Conservation (phyloP, 2,797 vertebrate species). For the Vireo griseus region DNA sequence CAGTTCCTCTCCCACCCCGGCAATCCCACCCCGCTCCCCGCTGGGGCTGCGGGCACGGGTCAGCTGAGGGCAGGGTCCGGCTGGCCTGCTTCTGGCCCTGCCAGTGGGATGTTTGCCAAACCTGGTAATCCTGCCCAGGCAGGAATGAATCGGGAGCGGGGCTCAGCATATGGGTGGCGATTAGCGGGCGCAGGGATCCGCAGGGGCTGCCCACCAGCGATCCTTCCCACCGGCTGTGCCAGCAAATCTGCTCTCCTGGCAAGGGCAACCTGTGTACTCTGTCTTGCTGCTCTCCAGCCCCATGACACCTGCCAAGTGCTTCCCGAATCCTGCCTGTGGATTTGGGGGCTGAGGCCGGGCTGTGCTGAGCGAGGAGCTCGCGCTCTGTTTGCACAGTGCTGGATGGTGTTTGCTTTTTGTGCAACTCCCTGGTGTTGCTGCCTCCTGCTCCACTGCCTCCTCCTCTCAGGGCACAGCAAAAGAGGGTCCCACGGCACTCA, state of each 20-base stretch:
- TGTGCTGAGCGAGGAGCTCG: accelerated
- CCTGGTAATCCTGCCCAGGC: neutral
- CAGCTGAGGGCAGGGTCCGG: neutral
- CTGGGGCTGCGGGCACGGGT: accelerated
- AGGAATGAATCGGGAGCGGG: neutral
- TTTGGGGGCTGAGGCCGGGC: neutral
- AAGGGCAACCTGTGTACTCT: neutral
- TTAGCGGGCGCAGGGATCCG: accelerated
- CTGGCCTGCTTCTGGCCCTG: accelerated
- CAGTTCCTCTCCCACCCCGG: accelerated
- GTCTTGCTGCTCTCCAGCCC: accelerated
- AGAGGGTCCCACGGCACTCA: neutral
- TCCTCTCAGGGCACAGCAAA: neutral
- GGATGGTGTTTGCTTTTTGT: neutral
- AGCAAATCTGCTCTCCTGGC: neutral
- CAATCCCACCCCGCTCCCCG: accelerated
- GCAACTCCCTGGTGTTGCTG: neutral
- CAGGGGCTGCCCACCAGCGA: accelerated
- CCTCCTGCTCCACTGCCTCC: neutral
- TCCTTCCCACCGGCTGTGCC: neutral
- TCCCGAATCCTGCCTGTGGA: neutral
- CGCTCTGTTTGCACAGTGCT: neutral
- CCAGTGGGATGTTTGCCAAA: neutral
- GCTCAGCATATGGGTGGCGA: neutral
- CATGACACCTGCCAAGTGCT: neutral